These are phyloP conservation scores for Plotosus lineatus DNA, from an alignment of 2,113 vertebrate species.

Conservation along the genomic window DNA sequence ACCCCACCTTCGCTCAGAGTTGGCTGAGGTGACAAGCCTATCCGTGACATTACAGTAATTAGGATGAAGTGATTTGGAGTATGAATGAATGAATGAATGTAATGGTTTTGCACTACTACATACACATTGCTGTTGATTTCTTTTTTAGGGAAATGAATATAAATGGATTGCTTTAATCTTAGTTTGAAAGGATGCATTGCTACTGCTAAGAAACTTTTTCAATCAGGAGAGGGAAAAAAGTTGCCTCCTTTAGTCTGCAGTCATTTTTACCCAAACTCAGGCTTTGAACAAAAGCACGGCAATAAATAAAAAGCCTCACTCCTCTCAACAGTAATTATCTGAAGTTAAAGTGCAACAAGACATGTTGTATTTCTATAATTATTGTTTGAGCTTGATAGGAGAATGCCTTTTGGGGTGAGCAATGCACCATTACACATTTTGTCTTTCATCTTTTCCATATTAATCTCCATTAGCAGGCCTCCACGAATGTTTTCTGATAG, in stretches of 20 bases:
- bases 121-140: not conserved
- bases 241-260: not conserved
- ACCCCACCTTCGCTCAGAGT: no score
- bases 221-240: not conserved
- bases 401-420: constrained; percentile 36
- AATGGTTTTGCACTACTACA: not conserved
- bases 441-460: constrained; percentile 46
- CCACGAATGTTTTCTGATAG: constrained; percentile 20
- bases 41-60: no score
- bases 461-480: constrained; percentile 39
- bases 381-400: constrained; percentile 19
- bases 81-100: not conserved
- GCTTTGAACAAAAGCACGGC: constrained; percentile 7
- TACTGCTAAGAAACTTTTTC: not conserved
- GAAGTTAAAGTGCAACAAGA: constrained; percentile 31
- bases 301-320: constrained; percentile 3
- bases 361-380: constrained; percentile 17
- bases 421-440: constrained; percentile 24
- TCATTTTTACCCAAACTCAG: not conserved
- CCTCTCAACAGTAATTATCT: constrained; percentile 27
- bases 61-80: no score
- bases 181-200: not conserved
- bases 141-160: not conserved
- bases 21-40: no score
- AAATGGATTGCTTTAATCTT: not conserved